Evolutionary conservation across 2,888 invertebrate species (phyloP).

Genomic region (Syrphus vitripennis): DNA sequence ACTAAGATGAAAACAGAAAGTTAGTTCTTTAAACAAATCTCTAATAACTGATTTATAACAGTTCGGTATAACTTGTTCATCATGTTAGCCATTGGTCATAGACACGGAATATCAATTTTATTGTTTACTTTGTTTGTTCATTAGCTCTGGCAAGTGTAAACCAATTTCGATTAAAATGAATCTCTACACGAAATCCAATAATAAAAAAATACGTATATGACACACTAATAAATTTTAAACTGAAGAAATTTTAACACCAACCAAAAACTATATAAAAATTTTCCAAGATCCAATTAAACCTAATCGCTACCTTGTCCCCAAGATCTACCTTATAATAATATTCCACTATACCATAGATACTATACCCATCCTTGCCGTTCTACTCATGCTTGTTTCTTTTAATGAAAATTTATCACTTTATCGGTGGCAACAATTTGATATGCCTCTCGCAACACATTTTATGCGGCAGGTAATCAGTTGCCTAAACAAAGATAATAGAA

Average conservation of each 20-base stretch:
- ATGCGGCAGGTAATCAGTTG: background rate
- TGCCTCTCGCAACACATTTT: background rate
- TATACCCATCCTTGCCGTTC: no score
- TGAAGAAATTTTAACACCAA: background rate
- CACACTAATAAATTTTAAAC: background rate
- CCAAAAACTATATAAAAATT: slow-evolving; percentile 10
- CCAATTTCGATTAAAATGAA: background rate
- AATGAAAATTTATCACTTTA: slow-evolving; percentile 68
- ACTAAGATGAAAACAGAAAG: background rate
- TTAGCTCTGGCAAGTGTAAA: slow-evolving; percentile 2
- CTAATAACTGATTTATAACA: background rate
- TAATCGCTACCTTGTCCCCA: slow-evolving; percentile 24
- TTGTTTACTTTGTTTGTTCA: slow-evolving; percentile 2
- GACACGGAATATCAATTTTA: background rate
- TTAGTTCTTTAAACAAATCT: background rate
- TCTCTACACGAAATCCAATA: background rate
- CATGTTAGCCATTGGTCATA: background rate
- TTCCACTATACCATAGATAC: background rate
- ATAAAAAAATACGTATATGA: background rate
- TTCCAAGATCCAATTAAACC: slow-evolving; percentile 15
- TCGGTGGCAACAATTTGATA: slow-evolving; percentile 41
- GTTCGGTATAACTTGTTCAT: background rate
- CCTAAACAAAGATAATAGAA: slow-evolving; percentile 9
- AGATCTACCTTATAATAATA: slow-evolving; percentile 8
- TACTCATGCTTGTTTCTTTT: slow-evolving; percentile 34